Percentiles rank a stretch among this genome's conserved stretches.
These are phyloP conservation scores for Anodontia alba DNA, from an alignment of 2,888 invertebrate species.

Conservation along the genomic window DNA sequence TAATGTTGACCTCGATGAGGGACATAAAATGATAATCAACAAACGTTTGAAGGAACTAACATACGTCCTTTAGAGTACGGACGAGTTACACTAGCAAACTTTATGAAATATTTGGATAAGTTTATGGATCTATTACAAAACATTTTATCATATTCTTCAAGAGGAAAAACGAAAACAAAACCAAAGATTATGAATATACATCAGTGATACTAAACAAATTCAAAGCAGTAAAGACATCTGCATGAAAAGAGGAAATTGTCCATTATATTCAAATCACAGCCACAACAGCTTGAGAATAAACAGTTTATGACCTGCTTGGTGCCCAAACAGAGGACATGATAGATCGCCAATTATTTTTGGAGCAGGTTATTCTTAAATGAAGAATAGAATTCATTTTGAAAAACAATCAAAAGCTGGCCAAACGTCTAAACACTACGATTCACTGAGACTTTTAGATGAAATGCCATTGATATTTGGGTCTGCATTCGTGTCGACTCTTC, in stretches of 20 bases:
- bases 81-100: neutral
- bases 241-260: neutral
- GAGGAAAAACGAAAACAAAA: constrained; percentile 1
- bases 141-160: neutral
- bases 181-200: constrained; percentile 2
- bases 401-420: too few relatives aligned
- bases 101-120: neutral
- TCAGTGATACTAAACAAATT: neutral
- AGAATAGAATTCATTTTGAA: neutral
- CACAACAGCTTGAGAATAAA: neutral
- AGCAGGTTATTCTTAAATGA: neutral
- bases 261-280: neutral
- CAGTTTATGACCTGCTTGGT: neutral
- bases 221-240: neutral
- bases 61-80: neutral
- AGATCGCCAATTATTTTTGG: neutral
- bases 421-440: too few relatives aligned
- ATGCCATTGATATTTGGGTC: neutral
- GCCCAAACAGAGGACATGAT: neutral
- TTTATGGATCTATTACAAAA: neutral
- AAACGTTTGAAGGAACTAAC: neutral
- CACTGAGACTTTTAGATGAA: too few relatives aligned
- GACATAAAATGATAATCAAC: neutral
- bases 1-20: neutral
- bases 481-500: neutral